Evolutionary conservation across 2,888 invertebrate genomes (phyloP).

Genomic region (Brachypterus glaber): DNA sequence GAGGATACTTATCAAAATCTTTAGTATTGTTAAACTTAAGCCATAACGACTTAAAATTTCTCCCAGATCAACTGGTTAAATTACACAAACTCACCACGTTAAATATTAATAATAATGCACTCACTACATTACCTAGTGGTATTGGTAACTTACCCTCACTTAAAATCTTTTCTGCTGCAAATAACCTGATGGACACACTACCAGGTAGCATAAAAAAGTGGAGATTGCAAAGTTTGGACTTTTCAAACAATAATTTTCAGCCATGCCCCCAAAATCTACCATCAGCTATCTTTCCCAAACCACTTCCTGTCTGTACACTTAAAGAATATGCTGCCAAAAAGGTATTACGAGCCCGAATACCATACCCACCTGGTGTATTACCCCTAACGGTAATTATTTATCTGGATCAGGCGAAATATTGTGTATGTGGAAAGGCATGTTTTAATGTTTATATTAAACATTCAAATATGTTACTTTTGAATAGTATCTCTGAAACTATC

Average conservation of each 20-base stretch:
- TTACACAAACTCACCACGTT: conserved; percentile 52
- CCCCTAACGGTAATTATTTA: conserved; percentile 51
- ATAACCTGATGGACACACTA: conserved; percentile 46
- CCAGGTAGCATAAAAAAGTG: conserved; percentile 54
- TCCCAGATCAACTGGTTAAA: conserved; percentile 57
- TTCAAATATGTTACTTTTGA: conserved; percentile 38
- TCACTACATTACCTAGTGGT: conserved; percentile 53
- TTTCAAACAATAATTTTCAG: conserved; percentile 49
- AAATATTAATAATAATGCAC: conserved; percentile 53
- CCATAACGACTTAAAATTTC: conserved; percentile 46
- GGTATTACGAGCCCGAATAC: conserved; percentile 45
- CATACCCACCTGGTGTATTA: conserved; percentile 49
- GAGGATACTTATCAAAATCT: conserved; percentile 43
- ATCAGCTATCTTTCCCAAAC: conserved; percentile 22
- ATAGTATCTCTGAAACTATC: conserved; percentile 39
- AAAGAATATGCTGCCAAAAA: conserved; percentile 47
- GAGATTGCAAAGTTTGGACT: conserved; percentile 46
- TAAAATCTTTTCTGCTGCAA: conserved; percentile 47
- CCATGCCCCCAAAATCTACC: conserved; percentile 19
- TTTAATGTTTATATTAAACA: conserved; percentile 31
- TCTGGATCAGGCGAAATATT: conserved; percentile 52
- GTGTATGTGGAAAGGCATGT: conserved; percentile 49
- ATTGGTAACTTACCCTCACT: conserved; percentile 51
- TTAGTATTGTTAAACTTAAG: conserved; percentile 56
- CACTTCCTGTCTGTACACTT: conserved; percentile 43